A percentile compares a stretch with the other conserved stretches of the same genome.
phyloP scores from a whole-genome alignment of 2,113 vertebrate genomes.

The Rynchops niger region DNA sequence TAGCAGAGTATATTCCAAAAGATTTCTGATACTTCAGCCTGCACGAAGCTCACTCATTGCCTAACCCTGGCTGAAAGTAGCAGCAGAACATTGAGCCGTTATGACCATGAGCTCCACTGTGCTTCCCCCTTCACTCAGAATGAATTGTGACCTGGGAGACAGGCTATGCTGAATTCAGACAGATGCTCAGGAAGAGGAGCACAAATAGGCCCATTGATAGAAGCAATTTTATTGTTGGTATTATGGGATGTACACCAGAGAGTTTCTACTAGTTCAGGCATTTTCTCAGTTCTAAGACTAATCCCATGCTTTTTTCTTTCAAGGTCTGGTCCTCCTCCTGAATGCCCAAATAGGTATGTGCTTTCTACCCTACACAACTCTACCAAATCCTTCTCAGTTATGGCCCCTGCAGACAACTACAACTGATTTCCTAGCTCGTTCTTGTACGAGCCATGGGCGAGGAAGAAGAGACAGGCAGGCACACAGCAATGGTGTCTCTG shows the following conservation, averaged over 20 bases:
- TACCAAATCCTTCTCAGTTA: too few relatives aligned
- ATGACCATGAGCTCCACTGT: background rate
- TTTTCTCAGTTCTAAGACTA: background rate
- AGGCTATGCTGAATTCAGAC: background rate
- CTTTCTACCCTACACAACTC: background rate
- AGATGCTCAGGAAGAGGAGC: background rate
- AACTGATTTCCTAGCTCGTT: background rate
- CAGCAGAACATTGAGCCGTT: background rate
- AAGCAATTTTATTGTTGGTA: background rate
- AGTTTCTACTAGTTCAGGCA: background rate
- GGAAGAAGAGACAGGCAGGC: background rate
- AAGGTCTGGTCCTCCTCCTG: conserved; percentile 39
- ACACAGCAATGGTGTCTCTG: background rate
- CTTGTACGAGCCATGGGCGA: background rate
- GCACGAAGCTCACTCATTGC: background rate
- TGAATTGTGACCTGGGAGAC: too few relatives aligned
- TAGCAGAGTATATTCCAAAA: background rate
- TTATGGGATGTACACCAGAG: background rate
- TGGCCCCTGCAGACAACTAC: background rate
- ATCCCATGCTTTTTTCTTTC: background rate
- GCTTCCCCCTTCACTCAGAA: background rate
- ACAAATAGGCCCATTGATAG: too few relatives aligned
- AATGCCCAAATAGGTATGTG: conserved; percentile 43
- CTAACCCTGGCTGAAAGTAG: background rate
- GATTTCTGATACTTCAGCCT: background rate